Evolutionary conservation across 2,797 vertebrate genomes (phyloP).

Genomic region (Hirundo rustica): DNA sequence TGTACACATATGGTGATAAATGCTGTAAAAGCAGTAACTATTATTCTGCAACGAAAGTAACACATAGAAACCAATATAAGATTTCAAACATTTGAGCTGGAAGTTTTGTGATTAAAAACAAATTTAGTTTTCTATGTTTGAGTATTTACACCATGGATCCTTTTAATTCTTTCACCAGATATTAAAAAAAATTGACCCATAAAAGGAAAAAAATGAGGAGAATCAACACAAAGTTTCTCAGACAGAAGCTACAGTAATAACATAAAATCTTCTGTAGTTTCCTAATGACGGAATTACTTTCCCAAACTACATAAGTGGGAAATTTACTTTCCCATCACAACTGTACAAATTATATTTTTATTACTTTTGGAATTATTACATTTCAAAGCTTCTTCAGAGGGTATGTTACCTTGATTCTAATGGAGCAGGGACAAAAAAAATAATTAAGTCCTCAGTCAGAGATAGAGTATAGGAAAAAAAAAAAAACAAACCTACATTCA

Average conservation of each 20-base stretch:
- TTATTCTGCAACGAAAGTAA: conserved; percentile 40
- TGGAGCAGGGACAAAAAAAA: background rate
- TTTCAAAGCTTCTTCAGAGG: conserved; percentile 9
- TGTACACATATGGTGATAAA: conserved; percentile 59
- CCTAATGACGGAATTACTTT: conserved; percentile 17
- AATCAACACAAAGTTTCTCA: background rate
- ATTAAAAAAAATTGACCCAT: background rate
- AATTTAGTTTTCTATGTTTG: background rate
- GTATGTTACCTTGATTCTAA: conserved; percentile 12
- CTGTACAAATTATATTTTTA: background rate
- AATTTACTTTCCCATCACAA: conserved; percentile 18
- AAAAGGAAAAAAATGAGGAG: background rate
- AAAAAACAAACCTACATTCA: background rate
- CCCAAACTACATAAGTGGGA: background rate
- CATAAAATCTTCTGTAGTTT: conserved; percentile 1
- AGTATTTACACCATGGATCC: background rate
- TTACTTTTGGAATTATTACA: background rate
- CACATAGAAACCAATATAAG: conserved; percentile 11
- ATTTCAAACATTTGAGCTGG: conserved; percentile 1
- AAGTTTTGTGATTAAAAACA: conserved; percentile 48
- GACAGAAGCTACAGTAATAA: background rate
- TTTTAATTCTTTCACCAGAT: background rate
- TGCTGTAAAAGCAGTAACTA: conserved; percentile 46
- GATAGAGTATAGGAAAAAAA: background rate
- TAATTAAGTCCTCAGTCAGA: background rate